Conservation (phyloP, 2,888 invertebrate species). For the Rotaria macrura region DNA sequence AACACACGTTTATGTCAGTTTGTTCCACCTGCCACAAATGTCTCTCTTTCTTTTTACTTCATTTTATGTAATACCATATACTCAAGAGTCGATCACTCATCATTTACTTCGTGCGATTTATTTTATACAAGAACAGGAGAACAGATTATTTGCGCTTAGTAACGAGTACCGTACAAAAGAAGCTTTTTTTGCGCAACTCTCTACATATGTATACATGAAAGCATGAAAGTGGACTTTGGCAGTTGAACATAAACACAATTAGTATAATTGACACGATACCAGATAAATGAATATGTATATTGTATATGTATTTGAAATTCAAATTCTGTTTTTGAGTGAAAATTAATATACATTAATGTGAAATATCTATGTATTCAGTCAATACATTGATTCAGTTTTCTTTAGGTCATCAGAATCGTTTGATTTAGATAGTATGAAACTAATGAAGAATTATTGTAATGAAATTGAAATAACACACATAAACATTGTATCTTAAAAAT, state of each 20-base stretch:
- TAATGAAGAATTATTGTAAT: neutral
- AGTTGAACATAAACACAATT: neutral
- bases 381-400: neutral
- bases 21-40: constrained; percentile 12
- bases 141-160: neutral
- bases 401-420: neutral
- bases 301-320: too few species aligned
- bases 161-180: neutral
- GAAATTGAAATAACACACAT: neutral
- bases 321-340: too few species aligned
- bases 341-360: too few species aligned
- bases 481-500: neutral
- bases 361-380: too few species aligned
- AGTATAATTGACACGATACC: neutral
- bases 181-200: neutral
- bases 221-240: neutral
- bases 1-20: neutral
- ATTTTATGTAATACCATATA: neutral
- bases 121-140: neutral
- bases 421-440: neutral
- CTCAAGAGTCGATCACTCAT: neutral
- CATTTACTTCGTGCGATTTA: neutral
- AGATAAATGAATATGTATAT: neutral
- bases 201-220: neutral
- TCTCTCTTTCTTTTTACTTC: neutral